Evolutionary conservation across 53 echinoderm and acorn worm genomes (phyloP).

Genomic region (Antedon mediterranea): DNA sequence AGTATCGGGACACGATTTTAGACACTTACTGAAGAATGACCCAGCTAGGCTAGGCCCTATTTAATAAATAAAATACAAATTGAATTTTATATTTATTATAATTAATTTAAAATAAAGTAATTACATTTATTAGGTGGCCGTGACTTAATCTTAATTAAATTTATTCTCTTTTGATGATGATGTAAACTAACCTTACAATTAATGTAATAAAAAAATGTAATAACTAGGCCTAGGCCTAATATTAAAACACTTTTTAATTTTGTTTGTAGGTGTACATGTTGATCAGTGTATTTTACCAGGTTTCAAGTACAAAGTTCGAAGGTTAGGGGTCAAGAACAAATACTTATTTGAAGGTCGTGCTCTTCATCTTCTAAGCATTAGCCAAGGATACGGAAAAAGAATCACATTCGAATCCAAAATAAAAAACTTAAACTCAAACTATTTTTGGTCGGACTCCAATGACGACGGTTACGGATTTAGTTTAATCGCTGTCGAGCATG

Average conservation of each 20-base stretch:
- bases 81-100: too few species aligned
- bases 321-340: slow-evolving; percentile 9
- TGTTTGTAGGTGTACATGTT: slow-evolving; percentile 32
- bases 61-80: too few species aligned
- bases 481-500: slow-evolving; percentile 39
- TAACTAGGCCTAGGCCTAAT: too few species aligned
- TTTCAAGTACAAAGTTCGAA: slow-evolving; percentile 53
- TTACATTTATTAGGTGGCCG: too few species aligned
- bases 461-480: slow-evolving; percentile 47
- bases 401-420: slow-evolving; percentile 35
- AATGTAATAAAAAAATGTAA: too few species aligned
- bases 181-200: too few species aligned
- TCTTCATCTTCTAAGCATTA: slow-evolving; percentile 34
- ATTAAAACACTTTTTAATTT: not conserved
- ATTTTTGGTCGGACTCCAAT: slow-evolving; percentile 59
- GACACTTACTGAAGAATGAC: too few species aligned
- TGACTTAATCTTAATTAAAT: too few species aligned
- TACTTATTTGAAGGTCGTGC: slow-evolving; percentile 39
- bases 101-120: too few species aligned
- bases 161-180: too few species aligned
- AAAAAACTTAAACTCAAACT: slow-evolving; percentile 45
- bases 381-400: slow-evolving; percentile 62
- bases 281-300: slow-evolving; percentile 52
- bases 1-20: too few species aligned
- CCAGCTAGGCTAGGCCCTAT: too few species aligned